Evolutionary conservation across 2,888 invertebrate genomes (phyloP).

Genomic region (Pristionchus maxplancki): DNA sequence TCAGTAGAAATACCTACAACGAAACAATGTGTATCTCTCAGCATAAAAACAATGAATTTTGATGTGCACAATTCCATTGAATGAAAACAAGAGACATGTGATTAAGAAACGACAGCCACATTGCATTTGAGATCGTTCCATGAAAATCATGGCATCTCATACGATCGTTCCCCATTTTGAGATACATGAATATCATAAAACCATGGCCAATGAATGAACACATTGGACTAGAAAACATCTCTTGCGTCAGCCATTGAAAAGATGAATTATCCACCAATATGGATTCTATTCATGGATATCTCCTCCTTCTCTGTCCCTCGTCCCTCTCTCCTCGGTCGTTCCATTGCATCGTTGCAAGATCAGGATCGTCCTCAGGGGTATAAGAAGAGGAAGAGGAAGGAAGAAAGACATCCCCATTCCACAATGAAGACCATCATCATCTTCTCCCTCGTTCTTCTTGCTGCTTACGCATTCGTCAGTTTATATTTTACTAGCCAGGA

Average conservation of each 20-base stretch:
- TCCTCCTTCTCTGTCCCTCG: background rate
- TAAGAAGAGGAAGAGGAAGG: background rate
- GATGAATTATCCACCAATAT: background rate
- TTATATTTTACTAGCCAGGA: too few species aligned
- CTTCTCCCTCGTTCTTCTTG: background rate
- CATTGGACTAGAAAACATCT: too few species aligned
- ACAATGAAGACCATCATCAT: slow-evolving; percentile 30
- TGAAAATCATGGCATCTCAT: too few species aligned
- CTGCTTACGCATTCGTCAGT: background rate
- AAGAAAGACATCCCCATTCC: background rate
- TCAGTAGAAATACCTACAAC: background rate
- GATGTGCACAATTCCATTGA: too few species aligned
- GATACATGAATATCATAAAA: too few species aligned
- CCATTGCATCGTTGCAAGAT: slow-evolving; percentile 6
- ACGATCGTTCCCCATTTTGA: too few species aligned
- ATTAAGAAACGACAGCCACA: too few species aligned
- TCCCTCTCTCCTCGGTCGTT: background rate
- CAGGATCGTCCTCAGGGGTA: background rate
- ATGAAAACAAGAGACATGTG: too few species aligned
- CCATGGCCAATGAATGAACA: too few species aligned
- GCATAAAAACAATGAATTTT: too few species aligned
- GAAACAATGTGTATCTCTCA: background rate
- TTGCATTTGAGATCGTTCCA: too few species aligned
- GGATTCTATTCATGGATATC: background rate
- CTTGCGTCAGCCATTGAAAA: background rate